These are phyloP conservation scores for Palythoa heliodiscus DNA, from an alignment of 92 coral and sea anemone species.

Conservation along the genomic window DNA sequence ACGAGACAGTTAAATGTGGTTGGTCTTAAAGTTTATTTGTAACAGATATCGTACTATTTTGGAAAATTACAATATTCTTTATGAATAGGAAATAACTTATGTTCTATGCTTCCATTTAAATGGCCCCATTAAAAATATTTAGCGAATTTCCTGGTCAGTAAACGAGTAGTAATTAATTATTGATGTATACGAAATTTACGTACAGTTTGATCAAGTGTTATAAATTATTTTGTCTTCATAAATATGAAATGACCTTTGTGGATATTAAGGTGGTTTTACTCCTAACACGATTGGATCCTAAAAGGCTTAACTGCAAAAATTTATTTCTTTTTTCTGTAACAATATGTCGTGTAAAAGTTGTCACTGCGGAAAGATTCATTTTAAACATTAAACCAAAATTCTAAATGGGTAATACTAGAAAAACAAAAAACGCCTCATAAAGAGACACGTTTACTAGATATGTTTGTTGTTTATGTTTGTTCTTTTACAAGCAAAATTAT, in stretches of 20 bases:
- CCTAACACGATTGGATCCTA: background rate
- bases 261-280: background rate
- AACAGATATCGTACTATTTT: background rate
- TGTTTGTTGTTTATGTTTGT: background rate
- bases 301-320: background rate
- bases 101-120: background rate
- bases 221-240: background rate
- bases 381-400: background rate
- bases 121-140: background rate
- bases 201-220: background rate
- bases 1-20: background rate
- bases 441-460: background rate
- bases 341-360: background rate
- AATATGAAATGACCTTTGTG: background rate
- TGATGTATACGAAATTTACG: background rate
- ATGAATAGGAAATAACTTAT: constrained; percentile 19
- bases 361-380: background rate
- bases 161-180: background rate
- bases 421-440: background rate
- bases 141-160: background rate
- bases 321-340: background rate
- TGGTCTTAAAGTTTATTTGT: background rate
- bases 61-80: constrained; percentile 6
- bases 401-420: background rate
- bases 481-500: background rate